A percentile compares a stretch with the other conserved stretches of the same genome.
phyloP scores from a whole-genome alignment of 2,888 invertebrate genomes.

The Salticus scenicus region DNA sequence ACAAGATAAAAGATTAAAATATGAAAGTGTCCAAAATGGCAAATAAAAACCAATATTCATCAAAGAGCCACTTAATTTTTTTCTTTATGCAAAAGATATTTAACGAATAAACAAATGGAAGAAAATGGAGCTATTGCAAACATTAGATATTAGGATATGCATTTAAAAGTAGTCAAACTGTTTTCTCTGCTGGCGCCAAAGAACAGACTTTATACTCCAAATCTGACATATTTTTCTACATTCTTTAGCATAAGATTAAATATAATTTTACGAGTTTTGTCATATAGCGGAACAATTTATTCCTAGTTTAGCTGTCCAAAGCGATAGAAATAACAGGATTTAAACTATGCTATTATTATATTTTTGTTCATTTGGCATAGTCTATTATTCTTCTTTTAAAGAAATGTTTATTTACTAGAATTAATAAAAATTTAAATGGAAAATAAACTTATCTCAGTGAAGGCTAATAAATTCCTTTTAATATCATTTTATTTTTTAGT shows the following conservation, averaged over 20 bases:
- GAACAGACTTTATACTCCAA: neutral
- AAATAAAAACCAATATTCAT: too few relatives aligned
- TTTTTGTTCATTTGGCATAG: neutral
- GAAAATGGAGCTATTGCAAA: too few relatives aligned
- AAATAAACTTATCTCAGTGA: neutral
- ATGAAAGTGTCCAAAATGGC: too few relatives aligned
- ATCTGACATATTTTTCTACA: conserved; percentile 3
- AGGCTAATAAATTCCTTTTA: too few relatives aligned
- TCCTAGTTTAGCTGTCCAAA: neutral
- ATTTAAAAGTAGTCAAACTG: neutral
- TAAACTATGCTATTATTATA: too few relatives aligned
- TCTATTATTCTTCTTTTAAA: neutral
- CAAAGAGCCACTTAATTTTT: too few relatives aligned
- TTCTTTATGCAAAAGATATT: too few relatives aligned
- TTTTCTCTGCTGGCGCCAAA: neutral
- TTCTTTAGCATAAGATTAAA: neutral
- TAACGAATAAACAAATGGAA: too few relatives aligned
- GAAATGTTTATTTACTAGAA: neutral
- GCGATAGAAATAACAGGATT: neutral
- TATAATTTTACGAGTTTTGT: conserved; percentile 15
- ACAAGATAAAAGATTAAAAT: too few relatives aligned
- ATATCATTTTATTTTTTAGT: too few relatives aligned
- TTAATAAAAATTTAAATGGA: neutral
- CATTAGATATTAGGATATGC: neutral
- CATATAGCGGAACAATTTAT: conserved; percentile 9